Percentiles rank a stretch among this genome's conserved stretches.
Evolutionary conservation across 2,888 invertebrate species (phyloP).

Genomic region (Stenichneumon culpator): DNA sequence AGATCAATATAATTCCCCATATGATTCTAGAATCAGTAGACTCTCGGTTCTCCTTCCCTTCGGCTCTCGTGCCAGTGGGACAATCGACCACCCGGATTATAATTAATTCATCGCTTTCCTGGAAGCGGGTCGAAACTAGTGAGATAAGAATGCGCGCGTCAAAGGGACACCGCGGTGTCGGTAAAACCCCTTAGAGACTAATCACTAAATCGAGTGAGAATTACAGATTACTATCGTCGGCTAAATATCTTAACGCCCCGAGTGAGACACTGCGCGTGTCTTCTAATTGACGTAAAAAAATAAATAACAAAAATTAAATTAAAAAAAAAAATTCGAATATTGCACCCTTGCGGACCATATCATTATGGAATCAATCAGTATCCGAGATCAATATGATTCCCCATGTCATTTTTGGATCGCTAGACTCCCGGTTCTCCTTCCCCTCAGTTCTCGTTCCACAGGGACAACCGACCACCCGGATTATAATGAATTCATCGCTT

Average conservation of each 20-base stretch:
- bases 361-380: too few relatives aligned
- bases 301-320: too few relatives aligned
- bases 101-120: constrained; percentile 68
- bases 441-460: neutral
- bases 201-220: constrained; percentile 37
- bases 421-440: neutral
- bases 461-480: constrained; percentile 67
- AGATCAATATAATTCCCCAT: too few relatives aligned
- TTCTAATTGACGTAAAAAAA: too few relatives aligned
- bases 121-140: constrained; percentile 62
- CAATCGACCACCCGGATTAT: constrained; percentile 66
- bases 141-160: constrained; percentile 66
- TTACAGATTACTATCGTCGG: constrained; percentile 63
- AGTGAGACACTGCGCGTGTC: too few relatives aligned
- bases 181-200: constrained; percentile 24
- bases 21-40: too few relatives aligned
- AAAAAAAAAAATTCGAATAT: too few relatives aligned
- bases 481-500: constrained; percentile 67
- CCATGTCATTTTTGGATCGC: too few relatives aligned
- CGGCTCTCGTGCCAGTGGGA: neutral
- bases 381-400: too few relatives aligned
- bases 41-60: neutral
- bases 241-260: neutral
- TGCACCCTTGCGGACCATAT: too few relatives aligned
- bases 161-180: constrained; percentile 65